Conservation (phyloP, 2,797 vertebrate species). For the Helicolenus hilgendorfi region DNA sequence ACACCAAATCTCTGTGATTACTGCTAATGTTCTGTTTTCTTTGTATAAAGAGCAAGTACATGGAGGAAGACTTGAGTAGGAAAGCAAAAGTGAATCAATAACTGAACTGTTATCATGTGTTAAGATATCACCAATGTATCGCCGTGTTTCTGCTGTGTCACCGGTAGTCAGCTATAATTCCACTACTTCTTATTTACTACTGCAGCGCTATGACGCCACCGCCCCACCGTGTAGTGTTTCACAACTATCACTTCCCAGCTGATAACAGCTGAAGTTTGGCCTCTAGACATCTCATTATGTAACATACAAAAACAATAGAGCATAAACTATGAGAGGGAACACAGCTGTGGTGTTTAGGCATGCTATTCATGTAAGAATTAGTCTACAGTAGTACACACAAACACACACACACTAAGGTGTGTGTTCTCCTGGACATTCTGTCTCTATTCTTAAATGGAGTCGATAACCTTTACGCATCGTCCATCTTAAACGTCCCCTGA, state of each 20-base stretch:
- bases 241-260: neutral
- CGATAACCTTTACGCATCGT: neutral
- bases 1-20: neutral
- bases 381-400: neutral
- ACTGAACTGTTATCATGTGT: too few species aligned
- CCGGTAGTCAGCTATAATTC: too few species aligned
- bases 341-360: neutral
- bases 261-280: constrained; percentile 31
- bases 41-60: neutral
- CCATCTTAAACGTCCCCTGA: neutral
- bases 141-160: neutral
- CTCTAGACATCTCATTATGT: constrained; percentile 6
- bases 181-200: neutral
- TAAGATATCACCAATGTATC: neutral
- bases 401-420: neutral
- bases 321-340: neutral
- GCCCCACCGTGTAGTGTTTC: neutral
- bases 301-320: neutral
- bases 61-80: neutral
- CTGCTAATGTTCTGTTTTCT: neutral
- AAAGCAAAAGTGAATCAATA: neutral
- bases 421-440: neutral
- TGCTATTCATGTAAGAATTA: neutral
- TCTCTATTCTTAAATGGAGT: neutral
- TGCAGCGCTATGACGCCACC: neutral